Evolutionary conservation across 2,113 vertebrate genomes (phyloP).

Genomic region (Suncus etruscus): DNA sequence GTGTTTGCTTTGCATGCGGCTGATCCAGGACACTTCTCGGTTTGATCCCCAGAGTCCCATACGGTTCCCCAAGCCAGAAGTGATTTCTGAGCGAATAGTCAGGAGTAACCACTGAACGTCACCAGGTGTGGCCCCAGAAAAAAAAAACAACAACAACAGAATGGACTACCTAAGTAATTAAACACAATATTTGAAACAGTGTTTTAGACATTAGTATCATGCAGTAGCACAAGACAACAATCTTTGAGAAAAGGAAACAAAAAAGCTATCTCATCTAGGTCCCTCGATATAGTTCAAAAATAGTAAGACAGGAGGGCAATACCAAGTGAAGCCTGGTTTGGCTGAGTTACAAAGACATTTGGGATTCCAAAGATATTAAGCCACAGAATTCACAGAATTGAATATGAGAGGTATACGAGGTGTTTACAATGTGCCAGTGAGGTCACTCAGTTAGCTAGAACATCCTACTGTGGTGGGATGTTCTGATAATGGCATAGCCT

Average conservation of each 20-base stretch:
- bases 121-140: no score
- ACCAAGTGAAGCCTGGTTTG: not conserved
- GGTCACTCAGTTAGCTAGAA: not conserved
- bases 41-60: no score
- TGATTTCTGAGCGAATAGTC: no score
- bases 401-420: no score
- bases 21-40: no score
- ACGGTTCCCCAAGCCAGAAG: no score
- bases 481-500: not conserved
- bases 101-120: no score
- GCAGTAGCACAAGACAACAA: not conserved
- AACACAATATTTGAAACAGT: not conserved
- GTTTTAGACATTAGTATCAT: not conserved
- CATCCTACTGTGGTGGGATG: not conserved
- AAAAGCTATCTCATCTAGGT: not conserved
- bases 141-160: no score
- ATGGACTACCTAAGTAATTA: not conserved
- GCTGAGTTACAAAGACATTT: not conserved
- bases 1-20: no score
- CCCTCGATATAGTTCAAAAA: not conserved
- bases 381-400: not conserved
- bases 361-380: not conserved
- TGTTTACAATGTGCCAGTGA: not conserved
- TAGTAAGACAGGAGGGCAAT: not conserved
- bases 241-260: not conserved